These are phyloP conservation scores for Calliphora vicina DNA, from an alignment of 1,140 invertebrate species.

Conservation along the genomic window DNA sequence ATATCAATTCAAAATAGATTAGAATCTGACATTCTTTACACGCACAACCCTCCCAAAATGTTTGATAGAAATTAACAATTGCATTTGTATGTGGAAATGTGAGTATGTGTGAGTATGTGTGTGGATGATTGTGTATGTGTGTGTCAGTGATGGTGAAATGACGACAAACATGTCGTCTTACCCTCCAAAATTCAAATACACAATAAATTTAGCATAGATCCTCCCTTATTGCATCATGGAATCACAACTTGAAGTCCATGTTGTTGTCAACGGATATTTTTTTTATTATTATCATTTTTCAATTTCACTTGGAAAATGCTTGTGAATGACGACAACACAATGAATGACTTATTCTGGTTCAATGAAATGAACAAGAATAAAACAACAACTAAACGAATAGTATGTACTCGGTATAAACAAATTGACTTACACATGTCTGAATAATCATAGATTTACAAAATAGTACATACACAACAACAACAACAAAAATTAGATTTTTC, in stretches of 20 bases:
- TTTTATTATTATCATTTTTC: background rate
- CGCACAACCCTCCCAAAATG: background rate
- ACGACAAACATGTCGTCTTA: background rate
- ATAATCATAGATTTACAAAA: background rate
- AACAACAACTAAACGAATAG: background rate
- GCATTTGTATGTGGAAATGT: background rate
- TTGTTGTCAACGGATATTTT: background rate
- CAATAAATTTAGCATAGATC: slow-evolving; percentile 18
- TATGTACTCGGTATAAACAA: background rate
- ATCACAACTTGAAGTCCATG: background rate
- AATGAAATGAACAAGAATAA: too few species aligned
- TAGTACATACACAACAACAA: background rate
- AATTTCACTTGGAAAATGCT: too few species aligned
- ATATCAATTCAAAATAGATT: slow-evolving; percentile 29
- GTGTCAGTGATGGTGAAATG: background rate
- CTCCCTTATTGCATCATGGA: background rate
- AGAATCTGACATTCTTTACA: background rate
- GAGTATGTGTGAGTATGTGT: background rate
- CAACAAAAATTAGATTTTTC: background rate
- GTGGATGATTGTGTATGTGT: background rate
- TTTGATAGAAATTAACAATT: background rate
- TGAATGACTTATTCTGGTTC: slow-evolving; percentile 9
- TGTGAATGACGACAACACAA: background rate
- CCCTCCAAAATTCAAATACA: background rate
- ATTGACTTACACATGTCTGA: slow-evolving; percentile 20